These are phyloP conservation scores for Smutsia gigantea DNA, from an alignment of 2,797 vertebrate species.

Conservation along the genomic window DNA sequence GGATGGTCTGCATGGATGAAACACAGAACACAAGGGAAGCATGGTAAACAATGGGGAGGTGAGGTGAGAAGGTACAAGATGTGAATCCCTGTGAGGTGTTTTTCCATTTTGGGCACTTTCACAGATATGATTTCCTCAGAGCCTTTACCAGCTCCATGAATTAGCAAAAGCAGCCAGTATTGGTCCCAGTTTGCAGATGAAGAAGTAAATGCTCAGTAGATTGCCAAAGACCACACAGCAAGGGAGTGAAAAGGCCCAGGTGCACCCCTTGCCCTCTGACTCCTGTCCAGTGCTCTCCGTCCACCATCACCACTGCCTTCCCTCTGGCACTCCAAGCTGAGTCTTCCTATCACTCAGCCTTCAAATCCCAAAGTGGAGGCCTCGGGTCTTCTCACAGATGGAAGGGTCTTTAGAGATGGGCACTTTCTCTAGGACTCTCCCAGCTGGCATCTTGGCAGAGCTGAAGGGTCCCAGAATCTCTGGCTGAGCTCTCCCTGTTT, in stretches of 20 bases:
- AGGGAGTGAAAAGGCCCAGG: neutral
- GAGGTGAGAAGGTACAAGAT: too few species aligned
- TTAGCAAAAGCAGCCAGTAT: neutral
- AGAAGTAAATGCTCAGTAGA: neutral
- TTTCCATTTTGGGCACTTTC: neutral
- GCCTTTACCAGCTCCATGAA: neutral
- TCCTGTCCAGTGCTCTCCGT: too few species aligned
- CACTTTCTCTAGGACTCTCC: neutral
- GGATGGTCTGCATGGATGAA: neutral
- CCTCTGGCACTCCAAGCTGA: neutral
- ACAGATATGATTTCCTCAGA: neutral
- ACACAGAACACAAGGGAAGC: neutral
- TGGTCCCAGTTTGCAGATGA: neutral
- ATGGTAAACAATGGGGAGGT: neutral
- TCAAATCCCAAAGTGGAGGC: neutral
- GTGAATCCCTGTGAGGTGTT: neutral
- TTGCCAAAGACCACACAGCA: neutral
- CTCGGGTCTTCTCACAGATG: neutral
- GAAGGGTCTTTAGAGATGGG: neutral
- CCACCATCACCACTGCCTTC: neutral
- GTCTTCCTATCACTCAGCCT: neutral
- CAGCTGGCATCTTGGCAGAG: neutral
- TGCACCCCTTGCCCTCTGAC: neutral
- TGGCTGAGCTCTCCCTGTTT: neutral
- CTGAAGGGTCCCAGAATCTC: neutral